Conservation (phyloP, 2,888 invertebrate species). For the Laspeyria flexula region DNA sequence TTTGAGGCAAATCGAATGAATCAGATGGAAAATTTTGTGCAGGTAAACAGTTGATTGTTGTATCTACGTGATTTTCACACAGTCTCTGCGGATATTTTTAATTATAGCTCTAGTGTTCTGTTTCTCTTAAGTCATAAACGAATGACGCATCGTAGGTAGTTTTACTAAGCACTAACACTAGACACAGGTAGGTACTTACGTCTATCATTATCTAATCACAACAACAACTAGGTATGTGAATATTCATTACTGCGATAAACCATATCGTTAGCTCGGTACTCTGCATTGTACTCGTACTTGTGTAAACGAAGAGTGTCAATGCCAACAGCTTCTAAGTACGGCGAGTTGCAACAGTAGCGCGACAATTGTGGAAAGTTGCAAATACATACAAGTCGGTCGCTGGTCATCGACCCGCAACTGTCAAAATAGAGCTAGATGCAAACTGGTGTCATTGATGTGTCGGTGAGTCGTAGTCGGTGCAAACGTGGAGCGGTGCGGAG, state of each 20-base stretch:
- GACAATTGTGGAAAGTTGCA: constrained; percentile 30
- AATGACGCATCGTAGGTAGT: constrained; percentile 27
- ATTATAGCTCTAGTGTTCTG: background rate
- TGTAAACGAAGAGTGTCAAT: constrained; percentile 1
- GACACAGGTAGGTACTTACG: constrained; percentile 10
- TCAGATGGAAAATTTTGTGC: background rate
- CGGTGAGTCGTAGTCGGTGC: constrained; percentile 34
- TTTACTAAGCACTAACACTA: constrained; percentile 16
- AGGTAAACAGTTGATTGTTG: background rate
- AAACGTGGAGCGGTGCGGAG: constrained; percentile 59
- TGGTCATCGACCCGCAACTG: constrained; percentile 64
- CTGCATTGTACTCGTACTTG: background rate
- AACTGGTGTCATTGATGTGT: constrained; percentile 50
- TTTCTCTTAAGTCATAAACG: constrained; percentile 6
- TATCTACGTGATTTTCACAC: background rate
- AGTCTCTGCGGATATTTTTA: background rate
- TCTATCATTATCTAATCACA: constrained; percentile 22
- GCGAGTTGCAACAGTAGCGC: background rate
- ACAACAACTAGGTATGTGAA: constrained; percentile 15
- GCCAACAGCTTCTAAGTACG: constrained; percentile 1
- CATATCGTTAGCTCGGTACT: background rate
- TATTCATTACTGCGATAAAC: constrained; percentile 2
- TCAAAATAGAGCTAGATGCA: constrained; percentile 62
- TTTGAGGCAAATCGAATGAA: background rate
- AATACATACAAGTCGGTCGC: constrained; percentile 25